phyloP scores from a whole-genome alignment of 2,888 invertebrate species.

The Diadromus collaris region DNA sequence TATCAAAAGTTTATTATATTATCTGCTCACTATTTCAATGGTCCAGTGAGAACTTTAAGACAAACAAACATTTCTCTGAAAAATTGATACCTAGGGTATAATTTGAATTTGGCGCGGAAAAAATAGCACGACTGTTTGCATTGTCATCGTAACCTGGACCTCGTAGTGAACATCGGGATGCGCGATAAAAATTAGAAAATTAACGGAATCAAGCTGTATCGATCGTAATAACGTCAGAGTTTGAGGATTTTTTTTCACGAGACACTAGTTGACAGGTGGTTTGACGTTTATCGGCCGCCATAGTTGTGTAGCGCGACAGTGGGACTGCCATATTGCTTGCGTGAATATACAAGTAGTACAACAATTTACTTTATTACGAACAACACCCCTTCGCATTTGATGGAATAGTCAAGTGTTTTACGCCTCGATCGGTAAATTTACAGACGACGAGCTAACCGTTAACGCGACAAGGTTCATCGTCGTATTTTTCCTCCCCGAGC shows the following conservation, averaged over 20 bases:
- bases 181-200: constrained; percentile 35
- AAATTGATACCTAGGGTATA: constrained; percentile 35
- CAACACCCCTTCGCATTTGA: constrained; percentile 60
- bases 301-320: constrained; percentile 64
- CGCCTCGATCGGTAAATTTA: constrained; percentile 12
- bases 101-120: constrained; percentile 46
- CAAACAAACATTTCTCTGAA: not conserved
- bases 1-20: no score
- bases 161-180: constrained; percentile 1
- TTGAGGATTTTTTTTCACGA: constrained; percentile 21
- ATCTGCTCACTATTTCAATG: no score
- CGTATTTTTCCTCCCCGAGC: constrained; percentile 26
- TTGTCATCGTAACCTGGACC: constrained; percentile 37
- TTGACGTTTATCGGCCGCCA: constrained; percentile 69
- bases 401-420: constrained; percentile 61
- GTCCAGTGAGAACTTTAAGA: not conserved
- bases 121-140: constrained; percentile 34
- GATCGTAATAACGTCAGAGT: constrained; percentile 3
- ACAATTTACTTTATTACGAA: constrained; percentile 64
- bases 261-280: constrained; percentile 68
- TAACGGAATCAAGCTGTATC: constrained; percentile 30
- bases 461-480: constrained; percentile 29
- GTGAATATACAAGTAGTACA: constrained; percentile 62
- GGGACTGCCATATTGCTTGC: constrained; percentile 70
- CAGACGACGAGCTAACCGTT: constrained; percentile 31